Conservation (phyloP, 2,888 invertebrate species). For the Phalera bucephala region DNA sequence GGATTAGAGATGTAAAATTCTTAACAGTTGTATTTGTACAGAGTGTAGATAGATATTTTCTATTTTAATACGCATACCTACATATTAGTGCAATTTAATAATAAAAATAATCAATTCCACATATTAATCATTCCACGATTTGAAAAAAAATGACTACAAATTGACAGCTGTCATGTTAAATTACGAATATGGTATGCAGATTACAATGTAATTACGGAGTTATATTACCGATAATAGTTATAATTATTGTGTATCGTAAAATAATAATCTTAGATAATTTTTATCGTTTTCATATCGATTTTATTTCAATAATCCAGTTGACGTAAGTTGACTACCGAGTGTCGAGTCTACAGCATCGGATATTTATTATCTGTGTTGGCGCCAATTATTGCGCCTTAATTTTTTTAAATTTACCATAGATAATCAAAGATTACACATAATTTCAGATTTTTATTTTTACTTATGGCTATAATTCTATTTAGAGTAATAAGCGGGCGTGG, state of each 20-base stretch:
- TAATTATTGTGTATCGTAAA: background rate
- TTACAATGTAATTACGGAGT: conserved; percentile 1
- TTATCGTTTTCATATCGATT: conserved; percentile 1
- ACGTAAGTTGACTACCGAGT: conserved; percentile 1
- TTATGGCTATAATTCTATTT: too few relatives aligned
- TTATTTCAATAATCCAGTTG: conserved; percentile 1
- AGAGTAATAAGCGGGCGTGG: too few relatives aligned
- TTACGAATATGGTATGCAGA: background rate
- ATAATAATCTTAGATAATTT: background rate
- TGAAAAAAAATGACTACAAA: background rate
- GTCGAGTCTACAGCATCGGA: background rate
- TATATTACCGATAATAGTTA: background rate
- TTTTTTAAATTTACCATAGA: too few relatives aligned
- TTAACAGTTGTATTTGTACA: too few relatives aligned
- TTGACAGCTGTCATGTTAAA: conserved; percentile 1
- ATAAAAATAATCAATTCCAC: too few relatives aligned
- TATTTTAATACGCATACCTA: too few relatives aligned
- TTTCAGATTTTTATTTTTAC: too few relatives aligned
- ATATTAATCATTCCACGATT: background rate
- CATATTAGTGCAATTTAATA: too few relatives aligned
- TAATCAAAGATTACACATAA: too few relatives aligned
- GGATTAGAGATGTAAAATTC: too few relatives aligned
- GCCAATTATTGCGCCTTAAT: background rate
- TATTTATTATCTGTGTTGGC: background rate
- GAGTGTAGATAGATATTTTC: too few relatives aligned